A percentile compares a stretch with the other conserved stretches of the same genome.
These are phyloP conservation scores for Nymphalis io DNA, from an alignment of 1,140 invertebrate genomes.

Conservation along the genomic window DNA sequence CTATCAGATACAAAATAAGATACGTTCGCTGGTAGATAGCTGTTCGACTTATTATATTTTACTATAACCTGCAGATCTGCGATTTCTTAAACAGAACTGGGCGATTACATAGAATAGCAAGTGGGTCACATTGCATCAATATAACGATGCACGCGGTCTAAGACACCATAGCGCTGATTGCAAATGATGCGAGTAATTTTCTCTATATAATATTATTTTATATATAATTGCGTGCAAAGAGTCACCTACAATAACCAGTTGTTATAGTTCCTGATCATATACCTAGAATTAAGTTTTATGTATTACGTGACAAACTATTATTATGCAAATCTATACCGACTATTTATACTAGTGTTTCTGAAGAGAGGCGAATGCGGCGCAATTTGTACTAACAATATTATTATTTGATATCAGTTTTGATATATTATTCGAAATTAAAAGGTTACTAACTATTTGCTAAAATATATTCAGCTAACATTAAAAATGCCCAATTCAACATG, in stretches of 20 bases:
- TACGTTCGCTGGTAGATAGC: no score
- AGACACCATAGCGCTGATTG: slow-evolving; percentile 9
- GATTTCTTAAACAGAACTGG: slow-evolving; percentile 42
- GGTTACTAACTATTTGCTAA: no score
- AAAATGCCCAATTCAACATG: no score
- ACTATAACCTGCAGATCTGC: background rate
- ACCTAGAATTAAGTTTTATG: slow-evolving; percentile 8
- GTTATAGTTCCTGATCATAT: background rate
- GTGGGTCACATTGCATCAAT: slow-evolving; percentile 62
- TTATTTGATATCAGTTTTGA: background rate
- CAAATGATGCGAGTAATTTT: background rate
- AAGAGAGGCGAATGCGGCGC: slow-evolving; percentile 1
- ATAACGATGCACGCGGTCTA: slow-evolving; percentile 8
- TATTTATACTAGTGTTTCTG: background rate
- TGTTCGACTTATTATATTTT: background rate
- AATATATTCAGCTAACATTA: no score
- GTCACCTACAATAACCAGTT: background rate
- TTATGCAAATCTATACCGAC: slow-evolving; percentile 17
- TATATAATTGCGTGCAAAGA: background rate
- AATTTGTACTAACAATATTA: background rate
- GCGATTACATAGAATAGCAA: slow-evolving; percentile 60
- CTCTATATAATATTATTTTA: background rate
- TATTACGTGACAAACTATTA: slow-evolving; percentile 17
- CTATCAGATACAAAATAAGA: no score
- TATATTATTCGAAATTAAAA: background rate